phyloP scores from a whole-genome alignment of 2,797 vertebrate species.

The Balearica regulorum region DNA sequence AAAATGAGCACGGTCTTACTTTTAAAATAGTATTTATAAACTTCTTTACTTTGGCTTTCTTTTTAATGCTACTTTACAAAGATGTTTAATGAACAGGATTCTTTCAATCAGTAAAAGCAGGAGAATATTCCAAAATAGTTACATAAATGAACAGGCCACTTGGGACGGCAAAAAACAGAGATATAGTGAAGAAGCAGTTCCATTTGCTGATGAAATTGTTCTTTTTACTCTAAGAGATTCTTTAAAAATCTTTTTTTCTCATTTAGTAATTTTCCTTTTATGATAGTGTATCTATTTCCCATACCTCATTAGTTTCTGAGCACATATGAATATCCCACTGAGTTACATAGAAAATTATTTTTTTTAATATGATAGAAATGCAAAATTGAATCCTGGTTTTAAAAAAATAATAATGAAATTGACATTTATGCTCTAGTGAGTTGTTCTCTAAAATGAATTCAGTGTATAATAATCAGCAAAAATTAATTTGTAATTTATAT shows the following conservation, averaged over 20 bases:
- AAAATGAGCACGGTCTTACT: not conserved
- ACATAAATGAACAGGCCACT: conserved; percentile 43
- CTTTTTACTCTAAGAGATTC: conserved; percentile 57
- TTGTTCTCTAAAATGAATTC: conserved; percentile 58
- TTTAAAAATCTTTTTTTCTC: conserved; percentile 69
- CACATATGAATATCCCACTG: conserved; percentile 74
- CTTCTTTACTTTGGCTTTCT: not conserved
- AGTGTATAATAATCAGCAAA: conserved; percentile 8
- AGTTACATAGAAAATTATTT: conserved; percentile 72
- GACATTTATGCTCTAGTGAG: conserved; percentile 70
- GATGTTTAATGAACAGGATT: conserved; percentile 8
- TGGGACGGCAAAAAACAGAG: not conserved
- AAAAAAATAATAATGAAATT: conserved; percentile 71
- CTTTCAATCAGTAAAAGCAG: not conserved
- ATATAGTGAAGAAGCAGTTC: conserved; percentile 37
- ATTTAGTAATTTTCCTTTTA: conserved; percentile 77
- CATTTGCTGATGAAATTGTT: conserved; percentile 56
- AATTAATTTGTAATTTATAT: conserved; percentile 67
- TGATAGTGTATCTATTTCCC: conserved; percentile 74
- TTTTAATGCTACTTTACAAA: not conserved
- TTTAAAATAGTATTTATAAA: not conserved
- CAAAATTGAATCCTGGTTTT: conserved; percentile 72
- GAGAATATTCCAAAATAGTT: conserved; percentile 55
- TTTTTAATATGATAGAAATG: conserved; percentile 74
- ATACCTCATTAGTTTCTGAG: conserved; percentile 78